Base-by-base conservation (phyloP, 2,797 vertebrate species). In the Phoebastria nigripes region DNA sequence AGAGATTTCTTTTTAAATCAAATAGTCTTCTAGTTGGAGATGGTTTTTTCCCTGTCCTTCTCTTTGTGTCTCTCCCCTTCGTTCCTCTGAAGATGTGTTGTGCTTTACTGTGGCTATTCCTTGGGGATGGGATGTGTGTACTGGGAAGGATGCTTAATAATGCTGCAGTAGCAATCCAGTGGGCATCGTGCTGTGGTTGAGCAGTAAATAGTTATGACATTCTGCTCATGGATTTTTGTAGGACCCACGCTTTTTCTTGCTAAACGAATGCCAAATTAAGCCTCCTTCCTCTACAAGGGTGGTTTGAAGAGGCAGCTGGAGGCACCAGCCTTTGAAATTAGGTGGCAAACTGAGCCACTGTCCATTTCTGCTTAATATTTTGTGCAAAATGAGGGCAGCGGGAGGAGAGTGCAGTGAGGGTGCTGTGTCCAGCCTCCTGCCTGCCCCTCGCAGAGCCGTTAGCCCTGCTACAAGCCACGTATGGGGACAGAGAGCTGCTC, bases 251-350 rank as follows among this genome's bases (percentile, higher is more conserved):
- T 80, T 93, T 86, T 84, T 15, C 86, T 87, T 58, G 63, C 71
- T 93, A 72, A 87, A 49, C 1, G 4, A 79, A n/a, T 29, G 59
- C 77, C 63, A 76, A 63, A 44, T 72, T n/a, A 88, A 90, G 42
- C 71, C 11, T 15, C 70, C 44, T 92, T 82, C 37, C 79, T 74
- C 77, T 51, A 20, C 16, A 15, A 76, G 77, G 63, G 33, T 72
- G 87, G 39, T 39, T 86, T 65, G 71, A 63, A 79, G 84, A 91
- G 91, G 88, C 93, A 95, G 90, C 95, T 95, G 92, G 96, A 92
- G 63, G 78, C 78, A 95, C 63, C 81, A 70, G 90, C 88, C 93
- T 93, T 94, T 95, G 90, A 97, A 95, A 96, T 95, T 19, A 95
- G 78, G 95, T 89, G 86, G 88, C 91, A 87, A 67, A 63, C 62